Base-by-base conservation (phyloP, 2,888 invertebrate species). In the Sarcophaga rosellei region DNA sequence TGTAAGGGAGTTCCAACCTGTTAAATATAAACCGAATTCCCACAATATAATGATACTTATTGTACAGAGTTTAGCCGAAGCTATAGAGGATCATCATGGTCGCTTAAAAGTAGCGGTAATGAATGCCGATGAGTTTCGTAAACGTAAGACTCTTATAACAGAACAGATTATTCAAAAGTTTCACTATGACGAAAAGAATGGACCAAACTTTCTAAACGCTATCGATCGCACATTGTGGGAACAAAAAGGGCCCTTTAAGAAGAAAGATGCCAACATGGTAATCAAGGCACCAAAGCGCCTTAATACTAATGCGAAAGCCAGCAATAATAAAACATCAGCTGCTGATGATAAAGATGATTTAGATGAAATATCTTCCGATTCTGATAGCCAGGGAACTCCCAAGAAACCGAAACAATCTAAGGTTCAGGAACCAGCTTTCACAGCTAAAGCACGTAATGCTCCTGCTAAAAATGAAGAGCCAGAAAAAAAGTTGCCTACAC, bases 61-160 rank as follows among this genome's bases (percentile, higher is more conserved):
- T 20, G 94, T 95, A 78, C 95, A 94, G 83, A 94, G 94, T 83
- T 91, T 94, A 87, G 95, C 95, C 78, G 95, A 95, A 92, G 95
- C 95, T 85, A 96, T 97, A 89, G 97, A 97, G 92, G 95, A 95
- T 91, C 95, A 95, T 90, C 96, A 95, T 92, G 97, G 97, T 1
- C 95, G 97, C 68, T 92, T 96, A 89, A 94, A 94, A 61, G 96
- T 97, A 1, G 94, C 95, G 83, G 94, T 95, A 88, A 95, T 96
- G 87, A 95, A 96, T 78, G 95, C 95, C 88, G 95, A 95, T 82
- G 95, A 95, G n/a, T 97, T 95, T 91, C 96, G 96, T 35, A 95
- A 94, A 79, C 95, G 95, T 88, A 95, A 95, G 84, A 93, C 94
- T 6, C 92, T 93, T 72, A 94, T 95, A 86, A 94, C 95, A 87